A percentile compares a stretch with the other conserved stretches of the same genome.
Conservation (phyloP, 2,888 invertebrate species). For the Elaeidobius kamerunicus region DNA sequence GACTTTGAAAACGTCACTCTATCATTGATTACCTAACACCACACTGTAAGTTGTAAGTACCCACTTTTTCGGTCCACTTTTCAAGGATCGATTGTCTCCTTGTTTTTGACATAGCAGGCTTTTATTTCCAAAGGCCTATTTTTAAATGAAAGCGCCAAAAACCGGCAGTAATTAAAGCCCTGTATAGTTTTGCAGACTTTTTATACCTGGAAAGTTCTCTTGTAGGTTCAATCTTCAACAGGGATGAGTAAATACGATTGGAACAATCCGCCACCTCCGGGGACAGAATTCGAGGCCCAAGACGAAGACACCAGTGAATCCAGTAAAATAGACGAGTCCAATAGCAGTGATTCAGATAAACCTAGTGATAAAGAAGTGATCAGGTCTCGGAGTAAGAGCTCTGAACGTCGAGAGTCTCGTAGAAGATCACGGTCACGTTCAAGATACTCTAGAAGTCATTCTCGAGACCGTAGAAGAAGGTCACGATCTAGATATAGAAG, state of each 20-base stretch:
- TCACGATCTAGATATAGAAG: conserved; percentile 33
- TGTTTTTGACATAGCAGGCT: conserved; percentile 27
- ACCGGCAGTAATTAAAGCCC: conserved; percentile 20
- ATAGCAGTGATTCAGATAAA: no score
- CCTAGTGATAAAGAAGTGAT: conserved; percentile 20
- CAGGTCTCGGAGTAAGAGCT: conserved; percentile 34
- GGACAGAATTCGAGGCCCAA: conserved; percentile 43
- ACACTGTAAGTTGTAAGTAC: conserved; percentile 31
- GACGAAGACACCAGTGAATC: conserved; percentile 27
- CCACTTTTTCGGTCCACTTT: conserved; percentile 22
- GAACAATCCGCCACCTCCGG: conserved; percentile 50
- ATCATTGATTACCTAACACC: conserved; percentile 42
- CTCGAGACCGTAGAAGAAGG: conserved; percentile 30
- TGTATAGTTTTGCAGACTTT: conserved; percentile 18
- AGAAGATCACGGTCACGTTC: conserved; percentile 36
- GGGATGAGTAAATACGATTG: conserved; percentile 42
- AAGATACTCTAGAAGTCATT: conserved; percentile 32
- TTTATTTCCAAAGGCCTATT: neutral
- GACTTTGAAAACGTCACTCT: conserved; percentile 14
- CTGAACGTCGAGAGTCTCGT: conserved; percentile 27
- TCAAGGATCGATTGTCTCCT: conserved; percentile 2
- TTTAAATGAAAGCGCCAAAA: conserved; percentile 22
- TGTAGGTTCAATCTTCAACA: conserved; percentile 47
- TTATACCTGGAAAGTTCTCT: conserved; percentile 53
- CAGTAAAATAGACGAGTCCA: conserved; percentile 22